These are phyloP conservation scores for Mylabris sibirica DNA, from an alignment of 2,888 invertebrate species.

Conservation along the genomic window DNA sequence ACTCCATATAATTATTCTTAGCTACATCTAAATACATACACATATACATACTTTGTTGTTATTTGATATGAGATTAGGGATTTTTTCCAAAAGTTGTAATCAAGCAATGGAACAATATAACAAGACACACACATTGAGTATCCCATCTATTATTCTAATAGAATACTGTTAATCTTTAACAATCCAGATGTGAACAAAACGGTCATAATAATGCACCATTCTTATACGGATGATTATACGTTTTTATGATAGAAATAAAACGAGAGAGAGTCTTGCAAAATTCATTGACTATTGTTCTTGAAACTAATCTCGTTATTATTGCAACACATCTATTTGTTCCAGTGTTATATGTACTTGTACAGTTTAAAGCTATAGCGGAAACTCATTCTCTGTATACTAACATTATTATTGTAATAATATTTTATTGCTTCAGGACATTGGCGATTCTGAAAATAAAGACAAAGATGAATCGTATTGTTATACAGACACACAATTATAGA, in stretches of 20 bases:
- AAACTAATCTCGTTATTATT: slow-evolving; percentile 3
- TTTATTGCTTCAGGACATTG: slow-evolving; percentile 3
- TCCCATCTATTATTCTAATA: no score
- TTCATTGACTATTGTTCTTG: slow-evolving; percentile 8
- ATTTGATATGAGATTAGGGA: not conserved
- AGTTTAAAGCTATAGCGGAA: not conserved
- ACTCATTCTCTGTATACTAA: not conserved
- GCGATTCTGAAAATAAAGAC: not conserved
- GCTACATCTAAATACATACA: not conserved
- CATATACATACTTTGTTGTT: not conserved
- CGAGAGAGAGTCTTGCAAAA: not conserved
- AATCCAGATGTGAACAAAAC: not conserved
- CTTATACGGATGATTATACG: not conserved
- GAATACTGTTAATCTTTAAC: no score
- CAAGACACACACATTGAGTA: no score
- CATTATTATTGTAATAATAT: not conserved
- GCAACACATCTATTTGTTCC: not conserved
- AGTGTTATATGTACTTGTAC: not conserved
- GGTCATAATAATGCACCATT: not conserved
- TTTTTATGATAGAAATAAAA: not conserved
- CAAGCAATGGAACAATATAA: no score
- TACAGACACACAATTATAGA: not conserved
- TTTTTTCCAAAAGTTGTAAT: no score
- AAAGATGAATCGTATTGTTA: not conserved
- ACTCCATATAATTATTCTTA: not conserved